A percentile compares a stretch with the other conserved stretches of the same genome.
Evolutionary conservation across 2,797 vertebrate genomes (phyloP).

Genomic region (Epinephelus malabaricus): DNA sequence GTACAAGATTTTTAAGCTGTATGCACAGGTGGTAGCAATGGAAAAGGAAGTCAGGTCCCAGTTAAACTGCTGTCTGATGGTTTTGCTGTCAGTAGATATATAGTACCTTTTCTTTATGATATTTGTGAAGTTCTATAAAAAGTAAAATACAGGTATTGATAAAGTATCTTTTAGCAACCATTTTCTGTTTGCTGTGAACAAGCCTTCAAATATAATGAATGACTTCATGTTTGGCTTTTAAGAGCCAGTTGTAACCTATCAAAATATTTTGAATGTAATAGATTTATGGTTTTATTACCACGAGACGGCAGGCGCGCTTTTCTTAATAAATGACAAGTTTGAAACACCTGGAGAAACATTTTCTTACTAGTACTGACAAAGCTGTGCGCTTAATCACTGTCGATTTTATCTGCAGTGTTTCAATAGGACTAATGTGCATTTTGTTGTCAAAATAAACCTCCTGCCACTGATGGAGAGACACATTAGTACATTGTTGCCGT

Average conservation of each 20-base stretch:
- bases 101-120: conserved; percentile 29
- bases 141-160: conserved; percentile 36
- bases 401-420: conserved; percentile 19
- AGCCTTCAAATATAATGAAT: conserved; percentile 35
- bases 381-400: conserved; percentile 7
- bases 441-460: conserved; percentile 36
- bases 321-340: conserved; percentile 33
- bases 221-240: conserved; percentile 47
- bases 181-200: conserved; percentile 37
- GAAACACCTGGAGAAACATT: conserved; percentile 66
- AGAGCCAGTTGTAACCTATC: conserved; percentile 34
- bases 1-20: conserved; percentile 58
- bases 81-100: conserved; percentile 51
- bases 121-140: conserved; percentile 47
- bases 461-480: conserved; percentile 16
- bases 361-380: conserved; percentile 26
- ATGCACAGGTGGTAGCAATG: conserved; percentile 67
- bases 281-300: conserved; percentile 55
- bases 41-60: conserved; percentile 46
- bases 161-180: conserved; percentile 11
- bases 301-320: conserved; percentile 9
- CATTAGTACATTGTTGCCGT: conserved; percentile 13
- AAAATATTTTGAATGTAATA: conserved; percentile 58
- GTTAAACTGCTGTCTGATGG: conserved; percentile 55
- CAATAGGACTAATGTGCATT: conserved; percentile 10